Conservation (phyloP, 2,888 invertebrate species). For the Emmelina monodactyla region DNA sequence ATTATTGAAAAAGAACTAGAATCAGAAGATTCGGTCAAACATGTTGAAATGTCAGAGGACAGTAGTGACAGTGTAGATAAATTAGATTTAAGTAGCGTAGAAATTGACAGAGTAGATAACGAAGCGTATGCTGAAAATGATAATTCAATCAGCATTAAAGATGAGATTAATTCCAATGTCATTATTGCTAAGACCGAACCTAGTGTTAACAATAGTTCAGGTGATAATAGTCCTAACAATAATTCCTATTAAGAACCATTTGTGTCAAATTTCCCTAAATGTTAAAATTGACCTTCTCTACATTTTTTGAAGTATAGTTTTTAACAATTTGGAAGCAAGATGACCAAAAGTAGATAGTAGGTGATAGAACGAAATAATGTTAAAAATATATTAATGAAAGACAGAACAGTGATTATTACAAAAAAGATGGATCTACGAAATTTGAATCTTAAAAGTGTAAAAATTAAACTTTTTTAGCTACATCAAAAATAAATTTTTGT, state of each 20-base stretch:
- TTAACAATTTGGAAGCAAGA: too few species aligned
- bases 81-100: slow-evolving; percentile 25
- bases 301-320: slow-evolving; percentile 4
- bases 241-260: slow-evolving; percentile 36
- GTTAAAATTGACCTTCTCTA: background rate
- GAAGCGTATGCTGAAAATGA: slow-evolving; percentile 22
- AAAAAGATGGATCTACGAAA: too few species aligned
- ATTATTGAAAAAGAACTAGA: slow-evolving; percentile 45
- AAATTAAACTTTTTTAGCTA: too few species aligned
- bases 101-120: slow-evolving; percentile 18
- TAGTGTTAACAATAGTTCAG: slow-evolving; percentile 28
- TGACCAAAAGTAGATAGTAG: too few species aligned
- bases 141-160: slow-evolving; percentile 28
- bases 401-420: slow-evolving; percentile 46
- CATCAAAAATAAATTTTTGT: too few species aligned
- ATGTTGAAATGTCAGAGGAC: slow-evolving; percentile 21
- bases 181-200: slow-evolving; percentile 34
- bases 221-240: slow-evolving; percentile 52
- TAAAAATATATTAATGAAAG: slow-evolving; percentile 51
- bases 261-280: background rate
- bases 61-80: slow-evolving; percentile 30
- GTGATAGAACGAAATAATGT: too few species aligned
- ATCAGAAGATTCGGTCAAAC: slow-evolving; percentile 20
- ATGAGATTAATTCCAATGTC: slow-evolving; percentile 54
- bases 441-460: too few species aligned